Percentiles rank a stretch among this genome's conserved stretches.
Evolutionary conservation across 2,113 vertebrate genomes (phyloP).

Genomic region (Stictonetta naevosa): DNA sequence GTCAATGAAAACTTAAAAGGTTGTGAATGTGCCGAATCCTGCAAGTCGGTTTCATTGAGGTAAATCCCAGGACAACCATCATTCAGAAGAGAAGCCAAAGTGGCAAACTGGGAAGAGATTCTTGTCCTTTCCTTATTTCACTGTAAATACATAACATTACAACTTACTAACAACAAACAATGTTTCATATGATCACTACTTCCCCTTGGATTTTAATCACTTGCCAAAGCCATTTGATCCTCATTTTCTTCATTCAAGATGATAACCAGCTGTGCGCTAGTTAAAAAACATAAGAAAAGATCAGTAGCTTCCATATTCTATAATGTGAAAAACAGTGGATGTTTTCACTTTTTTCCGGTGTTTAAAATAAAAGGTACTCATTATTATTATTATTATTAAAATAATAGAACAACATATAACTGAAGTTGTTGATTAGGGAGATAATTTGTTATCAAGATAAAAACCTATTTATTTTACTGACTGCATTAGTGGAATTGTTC

Average conservation of each 20-base stretch:
- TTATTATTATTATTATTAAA: neutral
- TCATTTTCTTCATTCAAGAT: conserved; percentile 2
- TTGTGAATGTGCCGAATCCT: neutral
- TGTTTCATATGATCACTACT: neutral
- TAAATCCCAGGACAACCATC: neutral
- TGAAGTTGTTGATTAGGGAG: neutral
- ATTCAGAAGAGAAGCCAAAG: neutral
- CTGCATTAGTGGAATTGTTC: conserved; percentile 8
- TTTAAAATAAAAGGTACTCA: neutral
- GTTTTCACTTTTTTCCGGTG: neutral
- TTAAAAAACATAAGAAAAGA: conserved; percentile 44
- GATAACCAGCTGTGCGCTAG: neutral
- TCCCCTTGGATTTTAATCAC: conserved; percentile 3
- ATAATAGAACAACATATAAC: neutral
- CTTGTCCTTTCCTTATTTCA: neutral
- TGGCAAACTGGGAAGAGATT: neutral
- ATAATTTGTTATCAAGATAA: neutral
- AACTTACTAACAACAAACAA: neutral
- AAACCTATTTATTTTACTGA: conserved; percentile 14
- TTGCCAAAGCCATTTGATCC: neutral
- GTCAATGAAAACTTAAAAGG: neutral
- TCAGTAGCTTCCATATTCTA: neutral
- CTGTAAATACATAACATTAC: neutral
- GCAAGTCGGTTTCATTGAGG: neutral
- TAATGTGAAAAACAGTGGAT: neutral